These are phyloP conservation scores for Orussus abietinus DNA, from an alignment of 1,140 invertebrate genomes.

Conservation along the genomic window DNA sequence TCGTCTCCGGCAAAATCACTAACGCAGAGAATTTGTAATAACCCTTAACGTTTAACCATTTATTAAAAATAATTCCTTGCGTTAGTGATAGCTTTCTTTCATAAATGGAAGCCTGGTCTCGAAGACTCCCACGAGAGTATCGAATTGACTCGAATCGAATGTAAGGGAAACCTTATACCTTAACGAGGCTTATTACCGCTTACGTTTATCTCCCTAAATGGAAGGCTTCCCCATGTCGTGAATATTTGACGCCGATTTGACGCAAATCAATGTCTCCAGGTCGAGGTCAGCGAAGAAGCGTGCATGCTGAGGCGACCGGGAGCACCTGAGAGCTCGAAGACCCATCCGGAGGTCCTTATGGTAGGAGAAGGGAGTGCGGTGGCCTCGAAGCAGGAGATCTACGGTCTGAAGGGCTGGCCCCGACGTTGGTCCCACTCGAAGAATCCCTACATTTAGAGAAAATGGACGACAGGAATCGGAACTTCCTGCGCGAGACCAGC, in stretches of 20 bases:
- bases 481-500: constrained; percentile 16
- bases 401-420: constrained; percentile 44
- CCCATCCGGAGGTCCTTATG: constrained; percentile 38
- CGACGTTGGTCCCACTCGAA: constrained; percentile 42
- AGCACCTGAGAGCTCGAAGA: constrained; percentile 22
- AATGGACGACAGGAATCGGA: constrained; percentile 34
- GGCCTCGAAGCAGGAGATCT: constrained; percentile 35
- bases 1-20: no score
- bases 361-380: constrained; percentile 30
- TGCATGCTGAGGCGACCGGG: constrained; percentile 36
- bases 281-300: constrained; percentile 26
- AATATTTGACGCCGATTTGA: no score
- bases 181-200: no score
- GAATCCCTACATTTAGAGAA: constrained; percentile 41
- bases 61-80: neutral
- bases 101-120: neutral
- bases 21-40: no score
- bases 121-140: no score
- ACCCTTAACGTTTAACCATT: neutral
- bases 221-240: no score
- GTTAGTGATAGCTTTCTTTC: no score
- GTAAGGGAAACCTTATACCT: no score
- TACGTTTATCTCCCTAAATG: no score
- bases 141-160: no score
- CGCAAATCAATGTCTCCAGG: no score